phyloP scores from a whole-genome alignment of 2,888 invertebrate species.

The Plusia festucae region DNA sequence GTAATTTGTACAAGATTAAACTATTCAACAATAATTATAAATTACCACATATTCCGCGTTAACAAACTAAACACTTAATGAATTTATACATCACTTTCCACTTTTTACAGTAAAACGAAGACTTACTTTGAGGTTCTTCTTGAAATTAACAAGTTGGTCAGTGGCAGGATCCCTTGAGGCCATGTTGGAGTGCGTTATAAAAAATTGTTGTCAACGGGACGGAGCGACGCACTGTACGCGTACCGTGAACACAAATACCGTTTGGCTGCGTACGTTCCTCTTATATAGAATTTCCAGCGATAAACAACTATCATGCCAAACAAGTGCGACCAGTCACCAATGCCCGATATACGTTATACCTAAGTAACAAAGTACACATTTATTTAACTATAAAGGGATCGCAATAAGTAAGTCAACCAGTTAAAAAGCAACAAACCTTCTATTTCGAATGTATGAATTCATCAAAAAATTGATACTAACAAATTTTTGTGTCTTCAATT shows the following conservation, averaged over 20 bases:
- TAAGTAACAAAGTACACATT: conserved; percentile 9
- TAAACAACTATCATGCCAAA: conserved; percentile 77
- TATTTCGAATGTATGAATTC: too few relatives aligned
- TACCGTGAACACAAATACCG: conserved; percentile 75
- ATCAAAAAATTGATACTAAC: too few relatives aligned
- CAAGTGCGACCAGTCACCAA: conserved; percentile 67
- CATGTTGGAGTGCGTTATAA: conserved; percentile 59
- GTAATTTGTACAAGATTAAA: conserved; percentile 12
- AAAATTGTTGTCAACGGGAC: conserved; percentile 42
- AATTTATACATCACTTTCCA: conserved; percentile 28
- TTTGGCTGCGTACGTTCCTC: conserved; percentile 56
- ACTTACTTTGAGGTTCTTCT: conserved; percentile 90
- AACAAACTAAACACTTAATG: conserved; percentile 9
- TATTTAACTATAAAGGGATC: conserved; percentile 1
- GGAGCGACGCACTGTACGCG: conserved; percentile 78
- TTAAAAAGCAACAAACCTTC: background rate
- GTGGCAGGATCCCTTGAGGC: conserved; percentile 90
- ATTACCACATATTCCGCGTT: conserved; percentile 18
- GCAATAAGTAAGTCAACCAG: background rate
- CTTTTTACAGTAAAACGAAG: conserved; percentile 19
- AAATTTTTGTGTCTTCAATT: background rate
- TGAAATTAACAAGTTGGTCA: conserved; percentile 91
- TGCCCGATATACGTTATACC: conserved; percentile 44
- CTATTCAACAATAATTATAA: conserved; percentile 2
- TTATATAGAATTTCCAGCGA: conserved; percentile 78